Percentiles rank a stretch among this genome's conserved stretches.
Evolutionary conservation across 2,113 vertebrate genomes (phyloP).

Genomic region (Cariama cristata): DNA sequence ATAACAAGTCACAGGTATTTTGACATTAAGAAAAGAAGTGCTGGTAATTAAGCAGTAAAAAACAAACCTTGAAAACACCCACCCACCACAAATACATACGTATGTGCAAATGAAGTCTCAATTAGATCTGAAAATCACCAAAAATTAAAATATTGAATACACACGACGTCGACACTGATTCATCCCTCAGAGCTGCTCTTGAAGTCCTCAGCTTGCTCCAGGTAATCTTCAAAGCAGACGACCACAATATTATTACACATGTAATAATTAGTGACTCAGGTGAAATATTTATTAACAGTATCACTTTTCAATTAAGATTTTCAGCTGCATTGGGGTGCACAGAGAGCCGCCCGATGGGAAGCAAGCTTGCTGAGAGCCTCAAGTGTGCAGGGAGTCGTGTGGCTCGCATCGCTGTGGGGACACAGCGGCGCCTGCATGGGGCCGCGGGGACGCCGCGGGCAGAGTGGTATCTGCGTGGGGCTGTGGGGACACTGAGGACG

Average conservation of each 20-base stretch:
- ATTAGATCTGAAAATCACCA: neutral
- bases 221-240: neutral
- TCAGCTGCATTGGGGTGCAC: accelerated
- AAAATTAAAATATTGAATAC: neutral
- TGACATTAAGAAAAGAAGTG: neutral
- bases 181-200: neutral
- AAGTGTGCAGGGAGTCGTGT: accelerated
- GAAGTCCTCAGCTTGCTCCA: neutral
- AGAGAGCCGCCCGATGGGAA: neutral
- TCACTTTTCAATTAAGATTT: neutral
- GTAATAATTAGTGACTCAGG: neutral
- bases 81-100: neutral
- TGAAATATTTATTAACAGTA: neutral
- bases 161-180: neutral
- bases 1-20: conserved; percentile 20
- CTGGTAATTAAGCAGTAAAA: neutral
- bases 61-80: neutral
- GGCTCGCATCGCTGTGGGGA: accelerated
- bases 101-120: neutral
- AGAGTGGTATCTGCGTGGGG: accelerated
- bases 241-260: neutral
- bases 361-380: neutral
- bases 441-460: accelerated
- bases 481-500: accelerated
- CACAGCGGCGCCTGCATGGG: accelerated